These are phyloP conservation scores for Tachuris rubrigastra DNA, from an alignment of 2,113 vertebrate genomes.

Conservation along the genomic window DNA sequence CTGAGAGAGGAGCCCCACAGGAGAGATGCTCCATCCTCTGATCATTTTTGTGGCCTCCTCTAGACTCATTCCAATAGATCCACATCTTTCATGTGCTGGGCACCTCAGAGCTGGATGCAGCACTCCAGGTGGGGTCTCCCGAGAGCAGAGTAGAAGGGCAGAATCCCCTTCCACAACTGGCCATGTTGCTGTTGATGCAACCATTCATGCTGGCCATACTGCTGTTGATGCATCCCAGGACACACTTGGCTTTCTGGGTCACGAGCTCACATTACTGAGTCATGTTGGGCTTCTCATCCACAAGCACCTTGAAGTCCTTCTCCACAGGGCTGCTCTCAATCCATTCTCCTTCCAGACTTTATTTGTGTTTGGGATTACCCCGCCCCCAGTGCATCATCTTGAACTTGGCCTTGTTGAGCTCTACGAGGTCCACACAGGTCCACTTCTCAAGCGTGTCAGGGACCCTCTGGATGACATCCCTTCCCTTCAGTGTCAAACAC, in stretches of 20 bases:
- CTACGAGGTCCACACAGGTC: accelerated
- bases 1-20: not conserved
- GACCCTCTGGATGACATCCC: not conserved
- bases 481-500: not conserved
- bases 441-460: not conserved
- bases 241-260: not conserved
- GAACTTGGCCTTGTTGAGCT: not conserved
- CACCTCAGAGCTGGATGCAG: not conserved
- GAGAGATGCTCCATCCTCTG: not conserved
- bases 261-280: not conserved
- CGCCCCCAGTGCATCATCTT: not conserved
- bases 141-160: not conserved
- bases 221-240: not conserved
- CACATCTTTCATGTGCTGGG: not conserved
- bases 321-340: not conserved
- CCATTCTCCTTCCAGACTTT: not conserved
- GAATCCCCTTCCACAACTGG: not conserved
- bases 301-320: not conserved
- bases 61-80: not conserved
- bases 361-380: not conserved
- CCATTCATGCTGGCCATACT: accelerated
- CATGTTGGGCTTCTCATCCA: not conserved
- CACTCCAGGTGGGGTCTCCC: not conserved
- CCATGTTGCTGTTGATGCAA: accelerated
- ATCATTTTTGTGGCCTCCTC: not conserved